Evolutionary conservation across 2,797 vertebrate genomes (phyloP).

Genomic region (Enteromius argenteus): DNA sequence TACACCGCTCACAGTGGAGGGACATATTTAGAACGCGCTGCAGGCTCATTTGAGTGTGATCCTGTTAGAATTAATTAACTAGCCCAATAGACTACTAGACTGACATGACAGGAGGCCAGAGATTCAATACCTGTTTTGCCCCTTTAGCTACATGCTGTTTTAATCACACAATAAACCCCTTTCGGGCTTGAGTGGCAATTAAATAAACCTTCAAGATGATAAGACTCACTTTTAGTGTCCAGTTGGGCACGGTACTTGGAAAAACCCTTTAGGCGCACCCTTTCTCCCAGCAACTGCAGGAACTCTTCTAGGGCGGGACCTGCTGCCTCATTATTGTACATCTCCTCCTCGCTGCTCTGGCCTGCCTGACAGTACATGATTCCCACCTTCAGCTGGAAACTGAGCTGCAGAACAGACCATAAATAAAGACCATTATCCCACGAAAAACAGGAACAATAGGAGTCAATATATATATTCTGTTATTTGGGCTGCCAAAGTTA

Average conservation of each 20-base stretch:
- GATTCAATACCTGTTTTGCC: constrained; percentile 16
- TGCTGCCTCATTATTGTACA: constrained; percentile 97
- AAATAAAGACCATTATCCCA: constrained; percentile 15
- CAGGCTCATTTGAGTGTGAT: constrained; percentile 29
- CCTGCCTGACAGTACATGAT: constrained; percentile 98
- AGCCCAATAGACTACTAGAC: background rate
- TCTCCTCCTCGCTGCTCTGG: constrained; percentile 97
- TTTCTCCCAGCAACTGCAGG: constrained; percentile 94
- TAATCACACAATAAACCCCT: background rate
- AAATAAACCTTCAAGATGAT: constrained; percentile 18
- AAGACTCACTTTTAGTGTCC: constrained; percentile 91
- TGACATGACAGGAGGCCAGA: constrained; percentile 13
- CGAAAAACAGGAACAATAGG: background rate
- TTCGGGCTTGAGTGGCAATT: background rate
- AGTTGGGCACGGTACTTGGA: constrained; percentile 96
- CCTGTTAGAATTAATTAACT: constrained; percentile 32
- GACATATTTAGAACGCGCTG: constrained; percentile 7
- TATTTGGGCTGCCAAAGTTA: background rate
- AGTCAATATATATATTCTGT: background rate
- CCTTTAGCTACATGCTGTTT: constrained; percentile 4
- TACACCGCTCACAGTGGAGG: background rate
- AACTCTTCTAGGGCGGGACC: constrained; percentile 96
- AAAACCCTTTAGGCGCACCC: constrained; percentile 96
- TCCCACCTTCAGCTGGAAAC: constrained; percentile 97
- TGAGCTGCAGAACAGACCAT: constrained; percentile 79